A percentile compares a stretch with the other conserved stretches of the same genome.
These are phyloP conservation scores for Rana temporaria DNA, from an alignment of 2,113 vertebrate genomes.

Conservation along the genomic window DNA sequence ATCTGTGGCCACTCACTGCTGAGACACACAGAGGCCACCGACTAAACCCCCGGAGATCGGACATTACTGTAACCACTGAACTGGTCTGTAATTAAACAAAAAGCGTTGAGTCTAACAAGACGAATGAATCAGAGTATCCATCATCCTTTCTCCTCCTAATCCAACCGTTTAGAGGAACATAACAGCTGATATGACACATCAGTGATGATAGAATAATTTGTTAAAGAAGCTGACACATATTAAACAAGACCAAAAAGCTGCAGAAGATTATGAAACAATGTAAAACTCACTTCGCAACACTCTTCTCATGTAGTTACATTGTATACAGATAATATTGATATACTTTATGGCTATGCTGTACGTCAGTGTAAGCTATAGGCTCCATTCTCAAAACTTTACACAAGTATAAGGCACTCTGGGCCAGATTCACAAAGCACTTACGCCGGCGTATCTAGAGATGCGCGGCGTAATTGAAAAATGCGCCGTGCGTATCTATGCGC, in stretches of 20 bases:
- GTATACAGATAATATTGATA: too few relatives aligned
- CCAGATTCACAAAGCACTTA: too few relatives aligned
- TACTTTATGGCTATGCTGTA: too few relatives aligned
- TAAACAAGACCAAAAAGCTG: too few relatives aligned
- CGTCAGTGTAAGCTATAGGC: too few relatives aligned
- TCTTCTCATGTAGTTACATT: too few relatives aligned
- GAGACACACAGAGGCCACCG: slow-evolving; percentile 61
- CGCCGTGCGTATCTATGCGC: too few relatives aligned
- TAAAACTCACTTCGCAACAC: neutral
- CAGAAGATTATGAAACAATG: neutral
- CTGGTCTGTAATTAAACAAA: slow-evolving; percentile 59
- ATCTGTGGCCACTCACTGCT: slow-evolving; percentile 65
- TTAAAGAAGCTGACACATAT: too few relatives aligned
- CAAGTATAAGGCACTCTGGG: too few relatives aligned
- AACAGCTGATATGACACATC: neutral
- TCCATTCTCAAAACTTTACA: too few relatives aligned
- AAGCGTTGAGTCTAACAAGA: slow-evolving; percentile 39
- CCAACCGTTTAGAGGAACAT: neutral
- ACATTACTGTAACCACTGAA: slow-evolving; percentile 57
- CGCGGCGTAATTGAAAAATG: too few relatives aligned
- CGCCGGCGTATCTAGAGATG: too few relatives aligned
- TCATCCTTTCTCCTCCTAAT: neutral
- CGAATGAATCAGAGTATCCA: neutral
- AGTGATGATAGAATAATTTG: neutral
- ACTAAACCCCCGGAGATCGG: slow-evolving; percentile 54